phyloP scores from a whole-genome alignment of 2,797 vertebrate species.

The Gobionotothen gibberifrons region DNA sequence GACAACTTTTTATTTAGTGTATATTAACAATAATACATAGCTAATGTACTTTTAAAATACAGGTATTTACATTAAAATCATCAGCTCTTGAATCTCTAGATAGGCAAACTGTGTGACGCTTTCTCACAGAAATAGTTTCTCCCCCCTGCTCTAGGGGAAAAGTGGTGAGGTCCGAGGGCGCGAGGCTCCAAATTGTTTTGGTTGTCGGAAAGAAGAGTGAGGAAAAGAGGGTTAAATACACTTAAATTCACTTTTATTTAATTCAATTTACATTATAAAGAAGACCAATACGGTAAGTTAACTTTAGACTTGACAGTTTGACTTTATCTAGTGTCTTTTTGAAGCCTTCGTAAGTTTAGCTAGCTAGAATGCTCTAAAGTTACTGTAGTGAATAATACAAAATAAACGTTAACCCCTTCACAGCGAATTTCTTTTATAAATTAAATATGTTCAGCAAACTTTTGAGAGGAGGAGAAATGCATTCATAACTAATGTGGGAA shows the following conservation, averaged over 20 bases:
- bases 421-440: background rate
- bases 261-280: rapidly evolving
- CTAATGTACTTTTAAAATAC: rapidly evolving
- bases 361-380: background rate
- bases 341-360: background rate
- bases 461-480: rapidly evolving
- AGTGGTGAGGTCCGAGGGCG: constrained; percentile 74
- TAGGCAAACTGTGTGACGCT: rapidly evolving
- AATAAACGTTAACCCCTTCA: background rate
- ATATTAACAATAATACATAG: background rate
- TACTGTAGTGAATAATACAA: background rate
- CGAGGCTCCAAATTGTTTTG: constrained; percentile 48
- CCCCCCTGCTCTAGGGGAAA: background rate
- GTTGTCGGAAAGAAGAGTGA: background rate
- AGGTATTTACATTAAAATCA: rapidly evolving
- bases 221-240: rapidly evolving
- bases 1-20: rapidly evolving
- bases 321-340: background rate
- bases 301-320: background rate
- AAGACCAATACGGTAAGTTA: background rate
- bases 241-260: background rate
- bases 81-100: rapidly evolving
- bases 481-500: background rate
- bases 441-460: background rate
- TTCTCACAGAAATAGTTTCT: rapidly evolving